A percentile compares a stretch with the other conserved stretches of the same genome.
Conservation (phyloP, 2,797 vertebrate genomes). For the Propithecus perrieri region DNA sequence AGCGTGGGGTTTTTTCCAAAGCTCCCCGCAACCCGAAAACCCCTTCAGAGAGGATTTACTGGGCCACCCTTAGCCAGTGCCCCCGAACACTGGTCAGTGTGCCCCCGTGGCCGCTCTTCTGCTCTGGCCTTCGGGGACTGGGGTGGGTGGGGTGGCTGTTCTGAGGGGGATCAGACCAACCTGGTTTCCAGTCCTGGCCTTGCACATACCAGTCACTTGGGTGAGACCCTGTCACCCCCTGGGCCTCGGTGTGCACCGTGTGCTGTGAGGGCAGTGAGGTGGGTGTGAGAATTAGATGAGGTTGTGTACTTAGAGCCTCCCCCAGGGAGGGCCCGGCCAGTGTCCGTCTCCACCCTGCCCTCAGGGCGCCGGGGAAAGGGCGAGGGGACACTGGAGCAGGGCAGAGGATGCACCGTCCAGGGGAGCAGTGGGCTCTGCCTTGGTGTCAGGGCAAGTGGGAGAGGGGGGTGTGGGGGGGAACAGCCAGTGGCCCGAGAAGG, state of each 20-base stretch:
- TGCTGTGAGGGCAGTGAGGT: background rate
- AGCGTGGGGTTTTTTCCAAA: constrained; percentile 84
- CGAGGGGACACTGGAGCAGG: background rate
- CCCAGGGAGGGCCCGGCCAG: fast-evolving
- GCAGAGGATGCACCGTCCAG: fast-evolving
- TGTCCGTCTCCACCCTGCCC: background rate
- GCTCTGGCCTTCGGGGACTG: background rate
- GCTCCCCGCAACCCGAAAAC: constrained; percentile 65
- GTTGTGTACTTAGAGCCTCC: background rate
- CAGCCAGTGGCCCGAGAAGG: background rate
- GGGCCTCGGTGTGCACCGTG: background rate
- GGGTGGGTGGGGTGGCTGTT: background rate
- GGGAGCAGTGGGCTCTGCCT: background rate
- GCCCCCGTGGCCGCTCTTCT: background rate
- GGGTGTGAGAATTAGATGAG: background rate
- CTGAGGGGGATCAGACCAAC: background rate
- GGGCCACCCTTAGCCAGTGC: constrained; percentile 80
- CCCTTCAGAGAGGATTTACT: constrained; percentile 83
- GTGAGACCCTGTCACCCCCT: background rate
- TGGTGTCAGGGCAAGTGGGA: background rate
- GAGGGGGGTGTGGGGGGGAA: background rate
- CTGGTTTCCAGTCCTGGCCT: background rate
- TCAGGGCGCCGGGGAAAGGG: background rate
- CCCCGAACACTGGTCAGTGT: constrained; percentile 78
- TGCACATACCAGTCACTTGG: background rate